Percentiles rank a stretch among this genome's conserved stretches.
phyloP scores from a whole-genome alignment of 2,888 invertebrate genomes.

The Dicranocentrus wangi region DNA sequence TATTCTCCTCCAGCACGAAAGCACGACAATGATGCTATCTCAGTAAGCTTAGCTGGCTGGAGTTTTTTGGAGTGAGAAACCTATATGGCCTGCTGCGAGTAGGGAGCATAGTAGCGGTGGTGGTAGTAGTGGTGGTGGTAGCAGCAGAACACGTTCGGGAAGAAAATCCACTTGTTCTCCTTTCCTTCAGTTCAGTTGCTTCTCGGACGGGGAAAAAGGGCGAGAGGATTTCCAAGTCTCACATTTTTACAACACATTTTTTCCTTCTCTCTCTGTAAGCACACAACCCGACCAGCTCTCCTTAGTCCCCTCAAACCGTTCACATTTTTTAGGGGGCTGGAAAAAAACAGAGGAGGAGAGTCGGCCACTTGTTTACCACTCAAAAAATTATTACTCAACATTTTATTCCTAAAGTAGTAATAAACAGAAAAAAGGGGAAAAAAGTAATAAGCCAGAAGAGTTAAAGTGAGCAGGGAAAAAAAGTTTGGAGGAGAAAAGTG shows the following conservation, averaged over 20 bases:
- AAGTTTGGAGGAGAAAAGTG: not conserved
- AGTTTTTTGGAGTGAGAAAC: too few relatives aligned
- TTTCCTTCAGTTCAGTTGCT: constrained; percentile 45
- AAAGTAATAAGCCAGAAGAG: constrained; percentile 15
- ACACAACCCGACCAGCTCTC: not conserved
- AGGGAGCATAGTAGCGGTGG: not conserved
- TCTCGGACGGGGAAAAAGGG: constrained; percentile 28
- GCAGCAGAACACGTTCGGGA: too few relatives aligned
- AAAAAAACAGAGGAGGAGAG: not conserved
- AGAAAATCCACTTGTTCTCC: constrained; percentile 45
- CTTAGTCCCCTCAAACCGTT: too few relatives aligned
- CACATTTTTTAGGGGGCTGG: too few relatives aligned
- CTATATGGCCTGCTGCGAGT: too few relatives aligned
- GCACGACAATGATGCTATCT: constrained; percentile 12
- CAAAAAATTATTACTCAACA: constrained; percentile 27
- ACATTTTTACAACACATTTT: not conserved
- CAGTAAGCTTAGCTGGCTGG: not conserved
- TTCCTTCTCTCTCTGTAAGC: not conserved
- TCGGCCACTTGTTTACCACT: constrained; percentile 18
- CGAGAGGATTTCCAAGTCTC: constrained; percentile 24
- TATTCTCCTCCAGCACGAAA: not conserved
- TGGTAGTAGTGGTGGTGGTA: constrained; percentile 5
- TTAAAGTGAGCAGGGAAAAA: not conserved
- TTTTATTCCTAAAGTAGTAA: constrained; percentile 16
- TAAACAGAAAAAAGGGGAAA: not conserved